phyloP scores from a whole-genome alignment of 2,888 invertebrate species.

The Cataglyphis rosenhaueri region DNA sequence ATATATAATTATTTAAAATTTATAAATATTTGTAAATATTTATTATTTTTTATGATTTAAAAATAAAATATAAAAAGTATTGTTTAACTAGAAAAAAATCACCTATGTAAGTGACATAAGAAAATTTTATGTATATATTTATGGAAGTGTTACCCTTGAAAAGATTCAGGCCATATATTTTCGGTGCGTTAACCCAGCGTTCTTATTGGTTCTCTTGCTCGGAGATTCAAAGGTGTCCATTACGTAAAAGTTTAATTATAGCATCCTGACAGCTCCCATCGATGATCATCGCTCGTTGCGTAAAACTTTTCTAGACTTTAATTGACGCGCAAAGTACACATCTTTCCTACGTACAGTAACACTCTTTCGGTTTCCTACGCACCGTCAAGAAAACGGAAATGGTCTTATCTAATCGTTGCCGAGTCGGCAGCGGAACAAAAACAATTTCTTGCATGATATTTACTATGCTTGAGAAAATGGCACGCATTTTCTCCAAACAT shows the following conservation, averaged over 20 bases:
- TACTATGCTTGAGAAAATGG: slow-evolving; percentile 34
- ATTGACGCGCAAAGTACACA: slow-evolving; percentile 18
- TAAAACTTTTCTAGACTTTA: slow-evolving; percentile 49
- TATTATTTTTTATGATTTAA: not conserved
- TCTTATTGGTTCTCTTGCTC: slow-evolving; percentile 22
- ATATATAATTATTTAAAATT: no score
- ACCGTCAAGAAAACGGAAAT: slow-evolving; percentile 50
- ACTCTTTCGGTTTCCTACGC: slow-evolving; percentile 1
- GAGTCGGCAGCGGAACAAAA: slow-evolving; percentile 33
- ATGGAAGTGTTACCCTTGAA: not conserved
- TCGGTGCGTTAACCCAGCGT: slow-evolving; percentile 5
- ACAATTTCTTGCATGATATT: slow-evolving; percentile 40
- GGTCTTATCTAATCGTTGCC: slow-evolving; percentile 62
- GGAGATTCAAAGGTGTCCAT: slow-evolving; percentile 45
- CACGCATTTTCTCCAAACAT: slow-evolving; percentile 20
- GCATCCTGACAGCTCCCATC: slow-evolving; percentile 44
- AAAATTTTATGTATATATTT: not conserved
- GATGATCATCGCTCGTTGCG: slow-evolving; percentile 62
- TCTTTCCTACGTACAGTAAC: not conserved
- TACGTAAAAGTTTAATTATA: slow-evolving; percentile 72
- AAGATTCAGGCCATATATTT: slow-evolving; percentile 26
- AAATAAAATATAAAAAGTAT: slow-evolving; percentile 6
- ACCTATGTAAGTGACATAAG: not conserved
- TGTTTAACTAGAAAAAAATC: not conserved
- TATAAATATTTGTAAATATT: no score